phyloP scores from a whole-genome alignment of 2,113 vertebrate genomes.

The Butorides virescens region DNA sequence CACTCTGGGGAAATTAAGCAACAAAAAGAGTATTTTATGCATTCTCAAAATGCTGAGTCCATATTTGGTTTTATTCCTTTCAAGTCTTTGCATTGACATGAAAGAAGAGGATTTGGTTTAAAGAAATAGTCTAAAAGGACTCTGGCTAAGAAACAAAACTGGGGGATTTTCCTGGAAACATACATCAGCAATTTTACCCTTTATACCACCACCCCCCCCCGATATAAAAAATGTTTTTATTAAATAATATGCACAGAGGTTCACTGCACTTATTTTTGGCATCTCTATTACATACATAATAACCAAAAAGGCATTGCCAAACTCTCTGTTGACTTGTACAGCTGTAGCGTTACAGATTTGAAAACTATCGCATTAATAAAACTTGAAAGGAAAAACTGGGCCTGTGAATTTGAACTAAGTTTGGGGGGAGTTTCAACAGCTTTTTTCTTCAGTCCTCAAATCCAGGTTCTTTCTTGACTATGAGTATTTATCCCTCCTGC shows the following conservation, averaged over 20 bases:
- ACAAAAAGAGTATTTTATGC: slow-evolving; percentile 46
- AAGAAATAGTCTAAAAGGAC: neutral
- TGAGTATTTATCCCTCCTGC: neutral
- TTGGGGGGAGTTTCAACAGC: neutral
- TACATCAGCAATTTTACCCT: neutral
- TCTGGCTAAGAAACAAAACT: neutral
- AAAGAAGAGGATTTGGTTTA: neutral
- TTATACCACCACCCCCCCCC: neutral
- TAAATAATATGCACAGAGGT: neutral
- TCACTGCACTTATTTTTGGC: neutral
- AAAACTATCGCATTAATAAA: neutral
- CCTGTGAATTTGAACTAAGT: neutral
- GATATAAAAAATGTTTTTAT: neutral
- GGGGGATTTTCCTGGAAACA: neutral
- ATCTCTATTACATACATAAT: neutral
- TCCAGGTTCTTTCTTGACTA: neutral
- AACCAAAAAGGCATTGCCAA: neutral
- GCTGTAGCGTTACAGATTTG: neutral
- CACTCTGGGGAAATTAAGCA: slow-evolving; percentile 30
- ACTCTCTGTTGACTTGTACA: neutral
- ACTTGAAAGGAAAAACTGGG: neutral
- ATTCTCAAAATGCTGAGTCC: slow-evolving; percentile 39
- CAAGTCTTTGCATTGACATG: slow-evolving; percentile 16
- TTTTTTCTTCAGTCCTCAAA: neutral
- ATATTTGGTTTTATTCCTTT: slow-evolving; percentile 40